Percentiles rank a stretch among this genome's conserved stretches.
These are phyloP conservation scores for Mnemiopsis leidyi DNA, from an alignment of 37 sponge, comb jelly and placozoan species.

Conservation along the genomic window DNA sequence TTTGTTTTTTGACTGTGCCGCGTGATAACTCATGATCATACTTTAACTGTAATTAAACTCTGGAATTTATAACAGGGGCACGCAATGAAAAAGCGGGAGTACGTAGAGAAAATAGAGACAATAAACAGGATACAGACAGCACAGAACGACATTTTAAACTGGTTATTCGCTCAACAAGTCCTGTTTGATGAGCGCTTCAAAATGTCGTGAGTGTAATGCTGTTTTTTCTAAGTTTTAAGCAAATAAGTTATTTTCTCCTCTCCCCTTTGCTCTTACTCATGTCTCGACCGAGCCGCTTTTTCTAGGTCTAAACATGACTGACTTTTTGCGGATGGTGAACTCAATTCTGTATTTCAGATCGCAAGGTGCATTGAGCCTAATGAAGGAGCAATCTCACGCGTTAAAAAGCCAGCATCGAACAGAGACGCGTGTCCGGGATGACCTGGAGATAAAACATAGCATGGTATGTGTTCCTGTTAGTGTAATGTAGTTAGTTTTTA, in stretches of 20 bases:
- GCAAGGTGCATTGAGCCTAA: background rate
- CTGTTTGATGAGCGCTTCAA: background rate
- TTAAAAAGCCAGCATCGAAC: background rate
- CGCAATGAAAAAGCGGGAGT: background rate
- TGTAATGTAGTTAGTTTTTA: too few relatives aligned
- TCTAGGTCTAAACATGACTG: too few relatives aligned
- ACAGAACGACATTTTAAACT: conserved; percentile 19
- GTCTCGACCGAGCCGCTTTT: background rate
- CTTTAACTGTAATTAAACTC: too few relatives aligned
- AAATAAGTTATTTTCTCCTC: background rate
- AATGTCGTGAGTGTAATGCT: conserved; percentile 41
- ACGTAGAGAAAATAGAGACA: conserved; percentile 39
- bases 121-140: conserved; percentile 25
- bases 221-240: background rate
- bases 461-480: background rate
- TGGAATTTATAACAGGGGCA: background rate
- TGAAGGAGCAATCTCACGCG: background rate
- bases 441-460: conserved; percentile 6
- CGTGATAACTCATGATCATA: too few relatives aligned
- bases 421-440: conserved; percentile 12
- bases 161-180: background rate
- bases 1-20: too few relatives aligned
- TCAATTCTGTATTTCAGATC: background rate
- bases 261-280: background rate
- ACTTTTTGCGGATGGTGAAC: too few relatives aligned